Percentiles rank a stretch among this genome's conserved stretches.
Evolutionary conservation across 2,888 invertebrate genomes (phyloP).

Genomic region (Idaea biselata): DNA sequence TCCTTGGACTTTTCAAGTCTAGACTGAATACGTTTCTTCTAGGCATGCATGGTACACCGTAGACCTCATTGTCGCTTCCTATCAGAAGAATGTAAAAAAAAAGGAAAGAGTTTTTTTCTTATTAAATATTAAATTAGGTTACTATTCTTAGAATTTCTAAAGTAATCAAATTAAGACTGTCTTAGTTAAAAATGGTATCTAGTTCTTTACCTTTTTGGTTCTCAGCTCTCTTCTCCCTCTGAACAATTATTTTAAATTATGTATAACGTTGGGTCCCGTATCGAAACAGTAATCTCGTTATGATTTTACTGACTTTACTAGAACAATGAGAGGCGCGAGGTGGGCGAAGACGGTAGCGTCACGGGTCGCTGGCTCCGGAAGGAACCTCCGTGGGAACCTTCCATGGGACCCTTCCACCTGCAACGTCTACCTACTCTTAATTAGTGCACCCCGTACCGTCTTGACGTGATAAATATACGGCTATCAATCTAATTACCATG

Average conservation of each 20-base stretch:
- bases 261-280: background rate
- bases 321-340: conserved; percentile 57
- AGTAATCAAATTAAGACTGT: background rate
- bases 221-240: background rate
- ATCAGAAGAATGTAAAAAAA: no score
- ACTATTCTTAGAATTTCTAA: background rate
- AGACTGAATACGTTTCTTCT: no score
- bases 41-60: no score
- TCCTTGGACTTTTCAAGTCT: no score
- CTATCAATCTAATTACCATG: conserved; percentile 15
- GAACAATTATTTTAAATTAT: background rate
- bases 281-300: conserved; percentile 2
- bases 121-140: background rate
- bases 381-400: conserved; percentile 72
- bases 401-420: conserved; percentile 46
- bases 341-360: conserved; percentile 70
- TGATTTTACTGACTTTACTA: conserved; percentile 21
- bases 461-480: conserved; percentile 19
- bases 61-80: no score
- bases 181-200: background rate
- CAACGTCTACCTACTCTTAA: conserved; percentile 44
- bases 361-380: conserved; percentile 75
- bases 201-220: background rate
- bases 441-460: conserved; percentile 35
- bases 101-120: no score